Conservation (phyloP, 2,113 vertebrate species). For the Ramphastos sulfuratus region DNA sequence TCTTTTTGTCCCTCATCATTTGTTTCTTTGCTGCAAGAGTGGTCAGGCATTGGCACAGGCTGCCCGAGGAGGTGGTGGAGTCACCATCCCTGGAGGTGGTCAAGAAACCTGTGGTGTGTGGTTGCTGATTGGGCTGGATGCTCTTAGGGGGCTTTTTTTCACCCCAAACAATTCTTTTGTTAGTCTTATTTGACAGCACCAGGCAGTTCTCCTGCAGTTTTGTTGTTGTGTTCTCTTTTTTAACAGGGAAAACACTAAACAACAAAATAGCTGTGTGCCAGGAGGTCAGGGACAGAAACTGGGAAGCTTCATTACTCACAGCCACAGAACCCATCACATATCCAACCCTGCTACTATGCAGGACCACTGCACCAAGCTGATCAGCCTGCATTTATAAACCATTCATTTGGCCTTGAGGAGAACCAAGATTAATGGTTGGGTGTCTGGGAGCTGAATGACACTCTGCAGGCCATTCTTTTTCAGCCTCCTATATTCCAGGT, state of each 20-base stretch:
- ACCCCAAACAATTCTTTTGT: no score
- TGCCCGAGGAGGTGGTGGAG: no score
- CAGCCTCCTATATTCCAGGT: neutral
- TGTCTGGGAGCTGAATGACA: neutral
- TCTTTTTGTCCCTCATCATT: neutral
- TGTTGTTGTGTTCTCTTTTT: neutral
- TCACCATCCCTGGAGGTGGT: no score
- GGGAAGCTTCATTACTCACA: neutral
- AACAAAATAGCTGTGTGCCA: no score
- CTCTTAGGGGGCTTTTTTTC: no score
- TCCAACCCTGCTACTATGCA: neutral
- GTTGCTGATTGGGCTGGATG: no score
- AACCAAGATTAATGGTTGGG: neutral
- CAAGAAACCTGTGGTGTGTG: no score
- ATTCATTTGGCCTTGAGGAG: neutral
- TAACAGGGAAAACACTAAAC: neutral
- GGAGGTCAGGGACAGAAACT: neutral
- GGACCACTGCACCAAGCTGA: neutral
- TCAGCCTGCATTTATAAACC: neutral
- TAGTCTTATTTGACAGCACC: neutral
- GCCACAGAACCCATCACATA: neutral
- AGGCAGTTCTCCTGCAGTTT: neutral
- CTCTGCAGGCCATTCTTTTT: conserved; percentile 19
- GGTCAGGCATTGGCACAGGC: no score
- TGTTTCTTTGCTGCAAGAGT: neutral